A percentile compares a stretch with the other conserved stretches of the same genome.
Evolutionary conservation across 1,140 invertebrate genomes (phyloP).

Genomic region (Monomorium pharaonis): DNA sequence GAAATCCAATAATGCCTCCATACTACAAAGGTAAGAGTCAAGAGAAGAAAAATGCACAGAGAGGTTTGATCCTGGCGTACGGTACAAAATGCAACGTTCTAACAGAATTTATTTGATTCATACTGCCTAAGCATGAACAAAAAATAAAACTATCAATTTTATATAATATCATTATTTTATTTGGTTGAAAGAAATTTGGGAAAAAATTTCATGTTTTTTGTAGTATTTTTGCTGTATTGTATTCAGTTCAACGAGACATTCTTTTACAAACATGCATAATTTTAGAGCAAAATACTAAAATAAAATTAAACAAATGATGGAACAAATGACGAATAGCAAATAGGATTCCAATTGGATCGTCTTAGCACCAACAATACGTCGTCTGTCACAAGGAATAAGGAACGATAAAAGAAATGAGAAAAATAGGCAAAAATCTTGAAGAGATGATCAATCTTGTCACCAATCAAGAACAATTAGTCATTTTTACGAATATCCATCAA

Average conservation of each 20-base stretch:
- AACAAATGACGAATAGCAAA: background rate
- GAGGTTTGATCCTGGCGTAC: background rate
- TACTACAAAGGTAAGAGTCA: slow-evolving; percentile 3
- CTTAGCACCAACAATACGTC: background rate
- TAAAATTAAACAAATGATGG: too few species aligned
- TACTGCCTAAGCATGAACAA: background rate
- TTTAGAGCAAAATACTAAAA: background rate
- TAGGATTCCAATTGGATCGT: background rate
- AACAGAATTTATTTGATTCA: background rate
- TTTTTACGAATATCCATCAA: slow-evolving; percentile 24
- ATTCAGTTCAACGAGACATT: background rate
- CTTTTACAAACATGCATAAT: background rate
- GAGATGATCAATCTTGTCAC: slow-evolving; percentile 29
- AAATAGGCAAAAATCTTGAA: background rate
- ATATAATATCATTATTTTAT: background rate
- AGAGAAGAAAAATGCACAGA: background rate
- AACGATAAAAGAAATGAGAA: background rate
- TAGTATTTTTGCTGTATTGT: background rate
- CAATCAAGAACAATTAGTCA: slow-evolving; percentile 22
- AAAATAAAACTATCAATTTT: background rate
- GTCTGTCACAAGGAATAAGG: background rate
- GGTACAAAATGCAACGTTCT: background rate
- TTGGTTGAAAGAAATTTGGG: background rate
- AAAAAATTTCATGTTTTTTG: background rate
- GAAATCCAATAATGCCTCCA: slow-evolving; percentile 4